Percentiles rank a stretch among this genome's conserved stretches.
Conservation (phyloP, 2,888 invertebrate species). For the Conistra vaccinii region DNA sequence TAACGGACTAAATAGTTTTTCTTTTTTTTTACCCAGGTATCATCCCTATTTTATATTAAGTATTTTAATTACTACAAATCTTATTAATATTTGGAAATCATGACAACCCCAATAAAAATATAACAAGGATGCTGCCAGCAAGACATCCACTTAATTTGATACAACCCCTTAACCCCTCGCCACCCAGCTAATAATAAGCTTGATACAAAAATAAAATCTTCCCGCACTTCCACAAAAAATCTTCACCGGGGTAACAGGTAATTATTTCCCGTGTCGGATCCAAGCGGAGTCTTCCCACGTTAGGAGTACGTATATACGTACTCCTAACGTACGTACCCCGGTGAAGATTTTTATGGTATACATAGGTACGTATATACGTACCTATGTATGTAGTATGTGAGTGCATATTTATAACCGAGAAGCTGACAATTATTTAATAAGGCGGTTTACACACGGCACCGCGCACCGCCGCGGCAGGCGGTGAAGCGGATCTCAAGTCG, state of each 20-base stretch:
- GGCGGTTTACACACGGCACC: no score
- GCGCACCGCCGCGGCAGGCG: no score
- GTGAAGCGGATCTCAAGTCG: no score
- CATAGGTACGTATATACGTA: no score
- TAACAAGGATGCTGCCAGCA: constrained; percentile 1
- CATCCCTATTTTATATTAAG: no score
- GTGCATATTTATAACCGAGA: constrained; percentile 15
- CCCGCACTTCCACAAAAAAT: constrained; percentile 51
- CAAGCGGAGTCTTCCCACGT: constrained; percentile 60
- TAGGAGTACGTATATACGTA: background rate
- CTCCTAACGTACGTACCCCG: no score
- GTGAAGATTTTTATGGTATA: no score
- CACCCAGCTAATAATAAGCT: constrained; percentile 31
- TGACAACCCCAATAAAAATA: constrained; percentile 42
- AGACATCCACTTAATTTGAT: constrained; percentile 39
- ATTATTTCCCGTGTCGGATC: constrained; percentile 53
- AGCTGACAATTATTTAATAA: no score
- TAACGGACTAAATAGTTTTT: no score
- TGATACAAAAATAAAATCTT: constrained; percentile 51
- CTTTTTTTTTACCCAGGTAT: no score
- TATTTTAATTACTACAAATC: no score
- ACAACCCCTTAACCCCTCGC: constrained; percentile 10
- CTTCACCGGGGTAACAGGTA: constrained; percentile 45
- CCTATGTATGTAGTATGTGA: background rate
- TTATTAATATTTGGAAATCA: no score